Percentiles rank a stretch among this genome's conserved stretches.
phyloP scores from a whole-genome alignment of 1,140 invertebrate genomes.

The Pseudachorutes palmiensis region DNA sequence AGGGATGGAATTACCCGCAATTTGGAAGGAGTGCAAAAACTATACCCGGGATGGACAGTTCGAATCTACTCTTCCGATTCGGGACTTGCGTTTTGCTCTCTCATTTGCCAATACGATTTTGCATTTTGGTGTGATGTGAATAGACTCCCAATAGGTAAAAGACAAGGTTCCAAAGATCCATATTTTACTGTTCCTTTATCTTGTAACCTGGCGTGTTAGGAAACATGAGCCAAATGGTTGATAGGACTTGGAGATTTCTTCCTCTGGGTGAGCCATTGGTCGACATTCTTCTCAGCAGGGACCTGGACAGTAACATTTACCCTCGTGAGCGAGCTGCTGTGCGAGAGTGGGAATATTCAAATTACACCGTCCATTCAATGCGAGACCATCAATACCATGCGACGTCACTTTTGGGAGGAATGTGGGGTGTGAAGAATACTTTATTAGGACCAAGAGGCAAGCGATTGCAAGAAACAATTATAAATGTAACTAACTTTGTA shows the following conservation, averaged over 20 bases:
- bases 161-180: background rate
- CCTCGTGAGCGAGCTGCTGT: constrained; percentile 41
- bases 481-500: background rate
- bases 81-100: too few relatives aligned
- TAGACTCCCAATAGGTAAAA: background rate
- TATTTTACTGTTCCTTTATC: background rate
- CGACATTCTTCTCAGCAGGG: constrained; percentile 39
- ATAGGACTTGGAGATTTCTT: constrained; percentile 39
- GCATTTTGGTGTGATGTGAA: too few relatives aligned
- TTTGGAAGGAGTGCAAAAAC: background rate
- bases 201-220: background rate
- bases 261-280: constrained; percentile 40
- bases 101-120: too few relatives aligned
- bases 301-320: constrained; percentile 38
- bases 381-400: constrained; percentile 34
- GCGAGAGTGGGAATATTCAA: constrained; percentile 36
- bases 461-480: background rate
- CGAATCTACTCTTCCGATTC: background rate
- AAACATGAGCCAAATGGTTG: background rate
- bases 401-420: constrained; percentile 10
- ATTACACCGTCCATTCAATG: constrained; percentile 38
- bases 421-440: constrained; percentile 25
- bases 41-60: background rate
- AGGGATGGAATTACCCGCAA: background rate
- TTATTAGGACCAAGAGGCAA: background rate